Evolutionary conservation across 2,797 vertebrate species (phyloP).

Genomic region (Gobionotothen gibberifrons): DNA sequence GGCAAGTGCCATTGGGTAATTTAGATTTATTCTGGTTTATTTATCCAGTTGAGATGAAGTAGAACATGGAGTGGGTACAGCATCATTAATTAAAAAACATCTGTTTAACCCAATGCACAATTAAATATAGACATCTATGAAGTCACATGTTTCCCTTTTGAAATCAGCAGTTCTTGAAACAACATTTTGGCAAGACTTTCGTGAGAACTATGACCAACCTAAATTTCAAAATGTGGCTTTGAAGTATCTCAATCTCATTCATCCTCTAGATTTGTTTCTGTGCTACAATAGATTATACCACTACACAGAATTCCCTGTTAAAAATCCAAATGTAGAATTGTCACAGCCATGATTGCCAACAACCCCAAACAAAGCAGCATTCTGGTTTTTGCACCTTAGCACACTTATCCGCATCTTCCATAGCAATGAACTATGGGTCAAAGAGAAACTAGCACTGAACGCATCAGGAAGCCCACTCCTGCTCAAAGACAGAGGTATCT

Average conservation of each 20-base stretch:
- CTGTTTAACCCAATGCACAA: neutral
- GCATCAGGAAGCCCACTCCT: conserved; percentile 12
- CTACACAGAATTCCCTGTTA: neutral
- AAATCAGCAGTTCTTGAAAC: neutral
- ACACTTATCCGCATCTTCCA: conserved; percentile 30
- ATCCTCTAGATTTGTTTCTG: neutral
- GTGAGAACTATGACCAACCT: neutral
- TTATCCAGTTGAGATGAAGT: neutral
- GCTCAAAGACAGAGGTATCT: conserved; percentile 48
- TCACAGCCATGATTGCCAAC: neutral
- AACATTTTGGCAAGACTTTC: neutral
- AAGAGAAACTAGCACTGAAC: conserved; percentile 46
- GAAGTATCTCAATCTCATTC: neutral
- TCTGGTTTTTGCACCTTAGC: conserved; percentile 64
- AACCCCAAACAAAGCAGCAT: conserved; percentile 26
- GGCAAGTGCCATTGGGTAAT: conserved; percentile 33
- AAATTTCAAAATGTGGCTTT: neutral
- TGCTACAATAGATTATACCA: neutral
- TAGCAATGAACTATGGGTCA: conserved; percentile 20
- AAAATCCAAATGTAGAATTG: neutral
- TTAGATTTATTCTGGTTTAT: neutral
- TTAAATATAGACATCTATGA: neutral
- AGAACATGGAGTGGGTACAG: neutral
- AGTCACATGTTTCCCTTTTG: neutral
- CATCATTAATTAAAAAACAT: neutral